Conservation (phyloP, 2,113 vertebrate species). For the Nothobranchius kuhntae region DNA sequence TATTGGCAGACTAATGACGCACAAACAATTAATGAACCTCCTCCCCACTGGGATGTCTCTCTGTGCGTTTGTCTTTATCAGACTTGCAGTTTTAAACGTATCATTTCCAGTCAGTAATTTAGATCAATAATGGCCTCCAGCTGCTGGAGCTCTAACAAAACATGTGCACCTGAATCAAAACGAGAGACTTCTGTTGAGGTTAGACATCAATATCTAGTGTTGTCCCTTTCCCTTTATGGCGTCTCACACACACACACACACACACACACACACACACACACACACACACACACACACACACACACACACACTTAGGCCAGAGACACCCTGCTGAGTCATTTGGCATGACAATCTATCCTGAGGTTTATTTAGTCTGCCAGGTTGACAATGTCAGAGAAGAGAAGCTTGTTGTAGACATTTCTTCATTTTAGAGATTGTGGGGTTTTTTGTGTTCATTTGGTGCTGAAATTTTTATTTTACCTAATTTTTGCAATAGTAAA, state of each 20-base stretch:
- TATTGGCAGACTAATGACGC: background rate
- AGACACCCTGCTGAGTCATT: slow-evolving; percentile 56
- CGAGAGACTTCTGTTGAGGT: slow-evolving; percentile 31
- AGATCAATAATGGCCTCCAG: slow-evolving; percentile 46
- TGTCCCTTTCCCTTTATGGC: slow-evolving; percentile 29
- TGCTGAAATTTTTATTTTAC: background rate
- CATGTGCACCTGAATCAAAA: slow-evolving; percentile 35
- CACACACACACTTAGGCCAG: slow-evolving; percentile 13
- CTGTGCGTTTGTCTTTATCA: background rate
- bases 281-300: slow-evolving; percentile 1
- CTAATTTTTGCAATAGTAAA: no score
- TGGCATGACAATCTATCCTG: slow-evolving; percentile 38
- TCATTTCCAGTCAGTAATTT: slow-evolving; percentile 53
- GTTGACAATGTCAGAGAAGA: slow-evolving; percentile 48
- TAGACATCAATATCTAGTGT: slow-evolving; percentile 39
- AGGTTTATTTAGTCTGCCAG: slow-evolving; percentile 47
- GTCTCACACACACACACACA: slow-evolving; percentile 2
- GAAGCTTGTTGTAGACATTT: slow-evolving; percentile 14
- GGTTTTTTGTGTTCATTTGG: background rate
- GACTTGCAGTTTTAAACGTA: slow-evolving; percentile 22
- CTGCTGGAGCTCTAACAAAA: slow-evolving; percentile 17
- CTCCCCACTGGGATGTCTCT: background rate
- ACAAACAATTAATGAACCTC: slow-evolving; percentile 1
- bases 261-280: background rate
- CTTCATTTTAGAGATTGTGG: slow-evolving; percentile 21